Percentiles rank a stretch among this genome's conserved stretches.
phyloP scores from a whole-genome alignment of 1,140 invertebrate genomes.

The Gryllus bimaculatus region DNA sequence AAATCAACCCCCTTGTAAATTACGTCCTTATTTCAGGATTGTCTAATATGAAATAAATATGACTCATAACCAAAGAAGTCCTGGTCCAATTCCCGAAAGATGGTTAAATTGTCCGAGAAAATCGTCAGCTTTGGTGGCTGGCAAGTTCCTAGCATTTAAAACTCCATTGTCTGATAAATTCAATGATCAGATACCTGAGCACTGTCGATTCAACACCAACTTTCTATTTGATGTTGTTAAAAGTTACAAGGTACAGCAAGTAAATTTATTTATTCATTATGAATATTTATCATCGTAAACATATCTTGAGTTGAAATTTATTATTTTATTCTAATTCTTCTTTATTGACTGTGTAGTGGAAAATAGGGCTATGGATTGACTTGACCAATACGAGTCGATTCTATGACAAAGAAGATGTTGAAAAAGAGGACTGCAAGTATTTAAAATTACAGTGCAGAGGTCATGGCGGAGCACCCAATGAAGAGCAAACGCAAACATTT shows the following conservation, averaged over 20 bases:
- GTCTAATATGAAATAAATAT: neutral
- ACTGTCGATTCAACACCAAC: slow-evolving; percentile 67
- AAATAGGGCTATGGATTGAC: slow-evolving; percentile 92
- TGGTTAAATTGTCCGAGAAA: slow-evolving; percentile 91
- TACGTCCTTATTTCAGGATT: too few relatives aligned
- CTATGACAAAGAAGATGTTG: slow-evolving; percentile 73
- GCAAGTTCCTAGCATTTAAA: slow-evolving; percentile 86
- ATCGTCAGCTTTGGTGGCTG: slow-evolving; percentile 57
- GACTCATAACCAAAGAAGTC: slow-evolving; percentile 29
- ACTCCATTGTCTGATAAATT: slow-evolving; percentile 73
- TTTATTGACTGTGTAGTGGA: slow-evolving; percentile 45
- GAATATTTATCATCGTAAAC: neutral
- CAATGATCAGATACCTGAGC: slow-evolving; percentile 68
- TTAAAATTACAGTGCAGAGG: slow-evolving; percentile 80
- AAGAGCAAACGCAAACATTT: slow-evolving; percentile 69
- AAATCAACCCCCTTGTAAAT: too few relatives aligned
- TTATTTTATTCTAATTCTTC: too few relatives aligned
- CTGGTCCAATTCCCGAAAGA: slow-evolving; percentile 67
- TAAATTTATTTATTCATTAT: neutral
- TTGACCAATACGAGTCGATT: slow-evolving; percentile 91
- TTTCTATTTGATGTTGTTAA: slow-evolving; percentile 71
- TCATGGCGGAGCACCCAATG: slow-evolving; percentile 67
- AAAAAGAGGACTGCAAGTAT: slow-evolving; percentile 65
- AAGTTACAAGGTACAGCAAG: slow-evolving; percentile 53
- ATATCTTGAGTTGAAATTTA: neutral